Evolutionary conservation across 2,888 invertebrate genomes (phyloP).

Genomic region (Polia nebulosa): DNA sequence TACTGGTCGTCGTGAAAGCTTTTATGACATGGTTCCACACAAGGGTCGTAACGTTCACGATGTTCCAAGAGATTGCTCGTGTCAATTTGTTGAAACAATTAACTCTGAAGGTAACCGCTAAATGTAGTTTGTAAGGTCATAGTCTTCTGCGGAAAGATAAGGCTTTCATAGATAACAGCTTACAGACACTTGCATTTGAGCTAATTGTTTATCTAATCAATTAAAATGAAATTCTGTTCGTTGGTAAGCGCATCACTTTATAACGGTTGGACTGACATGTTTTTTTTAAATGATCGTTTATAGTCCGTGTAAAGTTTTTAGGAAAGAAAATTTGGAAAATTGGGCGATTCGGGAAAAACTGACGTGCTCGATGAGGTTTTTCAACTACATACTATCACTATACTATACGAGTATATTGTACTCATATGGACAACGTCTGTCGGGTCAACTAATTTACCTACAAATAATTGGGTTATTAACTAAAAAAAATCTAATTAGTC

Average conservation of each 20-base stretch:
- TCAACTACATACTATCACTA: background rate
- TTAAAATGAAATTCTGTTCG: background rate
- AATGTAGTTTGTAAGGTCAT: background rate
- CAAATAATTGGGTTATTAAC: background rate
- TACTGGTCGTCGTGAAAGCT: slow-evolving; percentile 40
- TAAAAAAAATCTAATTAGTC: too few species aligned
- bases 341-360: background rate
- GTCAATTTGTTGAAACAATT: slow-evolving; percentile 50
- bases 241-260: background rate
- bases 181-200: background rate
- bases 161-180: background rate
- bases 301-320: background rate
- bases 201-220: background rate
- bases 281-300: background rate
- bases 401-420: too few species aligned
- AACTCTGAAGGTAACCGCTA: slow-evolving; percentile 18
- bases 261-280: background rate
- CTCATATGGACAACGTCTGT: background rate
- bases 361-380: background rate
- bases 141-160: background rate
- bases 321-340: background rate
- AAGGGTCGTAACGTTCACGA: slow-evolving; percentile 46
- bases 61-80: slow-evolving; percentile 44
- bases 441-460: background rate
- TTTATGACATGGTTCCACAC: slow-evolving; percentile 56